Conservation (phyloP, 2,797 vertebrate species). For the Gymnodraco acuticeps region DNA sequence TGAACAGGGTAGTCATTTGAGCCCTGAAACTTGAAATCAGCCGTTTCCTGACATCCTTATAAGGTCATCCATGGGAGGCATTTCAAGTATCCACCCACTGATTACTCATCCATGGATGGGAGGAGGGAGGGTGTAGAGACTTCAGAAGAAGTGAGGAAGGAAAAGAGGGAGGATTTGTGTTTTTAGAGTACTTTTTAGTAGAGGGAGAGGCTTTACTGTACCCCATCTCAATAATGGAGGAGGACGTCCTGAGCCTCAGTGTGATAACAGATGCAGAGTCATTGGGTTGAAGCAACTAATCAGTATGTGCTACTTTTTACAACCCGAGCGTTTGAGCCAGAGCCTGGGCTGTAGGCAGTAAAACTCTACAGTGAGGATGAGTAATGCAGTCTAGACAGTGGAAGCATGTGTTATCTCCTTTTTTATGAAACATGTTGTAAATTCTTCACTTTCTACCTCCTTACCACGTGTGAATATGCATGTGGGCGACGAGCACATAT, state of each 20-base stretch:
- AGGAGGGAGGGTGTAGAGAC: neutral
- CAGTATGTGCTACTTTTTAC: constrained; percentile 46
- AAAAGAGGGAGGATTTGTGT: constrained; percentile 22
- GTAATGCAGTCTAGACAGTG: constrained; percentile 55
- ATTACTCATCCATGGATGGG: constrained; percentile 50
- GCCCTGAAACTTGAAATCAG: constrained; percentile 73
- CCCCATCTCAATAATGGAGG: constrained; percentile 27
- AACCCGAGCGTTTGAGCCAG: constrained; percentile 29
- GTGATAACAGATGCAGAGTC: constrained; percentile 54
- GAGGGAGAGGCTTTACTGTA: constrained; percentile 21
- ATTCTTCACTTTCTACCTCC: neutral
- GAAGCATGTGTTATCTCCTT: constrained; percentile 24
- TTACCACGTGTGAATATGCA: neutral
- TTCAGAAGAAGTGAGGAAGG: constrained; percentile 17
- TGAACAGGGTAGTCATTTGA: constrained; percentile 41
- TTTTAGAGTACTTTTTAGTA: constrained; percentile 22
- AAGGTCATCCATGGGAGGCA: constrained; percentile 66
- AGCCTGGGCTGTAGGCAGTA: constrained; percentile 21
- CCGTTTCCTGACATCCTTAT: constrained; percentile 74
- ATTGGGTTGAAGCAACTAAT: constrained; percentile 41
- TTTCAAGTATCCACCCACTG: constrained; percentile 61
- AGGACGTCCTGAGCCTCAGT: constrained; percentile 50
- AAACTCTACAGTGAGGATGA: constrained; percentile 40
- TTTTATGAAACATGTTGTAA: neutral
- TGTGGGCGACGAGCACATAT: neutral